Evolutionary conservation across 2,113 vertebrate species (phyloP).

Genomic region (Hymenochirus boettgeri): DNA sequence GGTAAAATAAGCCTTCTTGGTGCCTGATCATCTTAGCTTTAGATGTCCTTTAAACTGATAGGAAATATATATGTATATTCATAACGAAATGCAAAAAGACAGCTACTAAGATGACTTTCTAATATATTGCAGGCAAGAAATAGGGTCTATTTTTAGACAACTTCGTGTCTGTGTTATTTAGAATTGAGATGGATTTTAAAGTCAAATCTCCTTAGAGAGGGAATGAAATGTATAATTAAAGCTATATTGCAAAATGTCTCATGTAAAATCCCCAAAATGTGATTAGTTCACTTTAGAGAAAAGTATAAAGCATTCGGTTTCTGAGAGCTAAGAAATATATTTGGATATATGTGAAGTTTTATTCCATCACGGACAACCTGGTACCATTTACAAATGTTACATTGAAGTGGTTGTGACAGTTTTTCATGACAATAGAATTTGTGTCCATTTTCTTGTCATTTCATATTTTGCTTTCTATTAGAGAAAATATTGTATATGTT

Average conservation of each 20-base stretch:
- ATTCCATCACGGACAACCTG: too few relatives aligned
- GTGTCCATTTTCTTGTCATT: too few relatives aligned
- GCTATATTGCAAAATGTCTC: too few relatives aligned
- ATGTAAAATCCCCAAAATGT: background rate
- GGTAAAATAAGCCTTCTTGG: too few relatives aligned
- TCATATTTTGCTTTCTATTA: too few relatives aligned
- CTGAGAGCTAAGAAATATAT: too few relatives aligned
- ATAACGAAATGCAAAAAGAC: background rate
- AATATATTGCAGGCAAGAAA: background rate
- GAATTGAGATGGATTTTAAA: background rate
- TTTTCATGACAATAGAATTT: too few relatives aligned
- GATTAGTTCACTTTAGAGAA: background rate
- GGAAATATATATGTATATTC: background rate
- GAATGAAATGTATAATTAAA: slow-evolving; percentile 4
- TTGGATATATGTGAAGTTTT: too few relatives aligned
- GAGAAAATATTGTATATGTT: too few relatives aligned
- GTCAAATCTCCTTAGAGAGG: background rate
- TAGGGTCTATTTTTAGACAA: background rate
- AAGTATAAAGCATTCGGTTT: too few relatives aligned
- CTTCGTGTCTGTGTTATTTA: slow-evolving; percentile 5
- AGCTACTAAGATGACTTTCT: background rate
- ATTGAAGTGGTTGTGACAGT: too few relatives aligned
- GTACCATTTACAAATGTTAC: too few relatives aligned
- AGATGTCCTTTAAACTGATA: slow-evolving; percentile 13
- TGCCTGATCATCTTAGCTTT: slow-evolving; percentile 6